phyloP scores from a whole-genome alignment of 1,140 invertebrate genomes.

The Zaprionus lachaisei region DNA sequence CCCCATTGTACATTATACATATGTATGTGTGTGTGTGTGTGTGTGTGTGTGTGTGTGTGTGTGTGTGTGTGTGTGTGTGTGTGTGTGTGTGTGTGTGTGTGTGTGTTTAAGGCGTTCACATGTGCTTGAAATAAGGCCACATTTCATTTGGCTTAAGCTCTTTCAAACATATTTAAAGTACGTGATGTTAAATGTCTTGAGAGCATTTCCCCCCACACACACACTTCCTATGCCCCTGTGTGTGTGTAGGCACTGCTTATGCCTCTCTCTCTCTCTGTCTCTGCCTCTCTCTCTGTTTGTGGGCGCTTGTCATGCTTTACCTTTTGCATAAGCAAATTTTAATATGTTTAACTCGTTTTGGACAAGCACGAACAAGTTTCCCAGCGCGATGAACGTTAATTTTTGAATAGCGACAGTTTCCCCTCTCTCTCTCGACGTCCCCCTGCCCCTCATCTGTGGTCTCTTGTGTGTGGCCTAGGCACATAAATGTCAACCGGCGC shows the following conservation, averaged over 20 bases:
- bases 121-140: constrained; percentile 30
- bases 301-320: constrained; percentile 29
- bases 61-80: constrained; percentile 16
- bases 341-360: constrained; percentile 80
- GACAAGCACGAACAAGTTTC: constrained; percentile 27
- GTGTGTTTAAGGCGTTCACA: constrained; percentile 30
- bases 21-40: constrained; percentile 3
- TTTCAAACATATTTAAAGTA: constrained; percentile 81
- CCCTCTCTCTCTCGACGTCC: neutral
- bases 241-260: neutral
- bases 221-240: neutral
- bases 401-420: constrained; percentile 36
- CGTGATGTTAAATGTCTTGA: constrained; percentile 73
- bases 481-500: constrained; percentile 77
- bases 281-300: neutral
- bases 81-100: neutral
- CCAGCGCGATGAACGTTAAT: constrained; percentile 45
- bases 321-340: constrained; percentile 77
- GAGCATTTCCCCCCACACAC: constrained; percentile 49
- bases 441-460: constrained; percentile 29
- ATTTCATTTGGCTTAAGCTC: constrained; percentile 75
- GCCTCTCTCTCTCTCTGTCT: neutral
- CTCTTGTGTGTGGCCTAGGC: constrained; percentile 41
- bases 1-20: constrained; percentile 14
- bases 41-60: neutral